phyloP scores from a whole-genome alignment of 2,888 invertebrate genomes.

The Eupsilia transversa region DNA sequence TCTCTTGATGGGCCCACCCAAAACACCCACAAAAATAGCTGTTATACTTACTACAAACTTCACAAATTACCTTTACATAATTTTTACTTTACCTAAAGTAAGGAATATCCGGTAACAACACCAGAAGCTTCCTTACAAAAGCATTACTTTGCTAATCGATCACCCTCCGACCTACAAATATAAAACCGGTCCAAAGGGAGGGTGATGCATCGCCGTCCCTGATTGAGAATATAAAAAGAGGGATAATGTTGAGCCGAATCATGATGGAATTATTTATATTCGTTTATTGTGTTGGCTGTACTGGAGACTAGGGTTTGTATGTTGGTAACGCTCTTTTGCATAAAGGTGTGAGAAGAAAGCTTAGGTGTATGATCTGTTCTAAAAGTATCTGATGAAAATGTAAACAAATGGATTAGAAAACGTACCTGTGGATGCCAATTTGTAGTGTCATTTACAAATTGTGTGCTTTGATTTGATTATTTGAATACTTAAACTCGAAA shows the following conservation, averaged over 20 bases:
- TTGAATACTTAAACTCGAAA: background rate
- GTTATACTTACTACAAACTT: no score
- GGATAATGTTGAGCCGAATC: conserved; percentile 49
- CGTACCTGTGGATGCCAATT: background rate
- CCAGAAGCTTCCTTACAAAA: conserved; percentile 11
- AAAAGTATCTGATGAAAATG: background rate
- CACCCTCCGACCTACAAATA: conserved; percentile 50
- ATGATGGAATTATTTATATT: conserved; percentile 53
- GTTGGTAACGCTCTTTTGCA: conserved; percentile 24
- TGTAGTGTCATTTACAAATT: background rate
- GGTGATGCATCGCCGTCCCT: conserved; percentile 55
- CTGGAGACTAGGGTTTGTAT: conserved; percentile 11
- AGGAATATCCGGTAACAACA: background rate
- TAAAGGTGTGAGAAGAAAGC: background rate
- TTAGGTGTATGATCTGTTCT: background rate
- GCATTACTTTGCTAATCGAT: conserved; percentile 49
- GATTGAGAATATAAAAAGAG: conserved; percentile 53
- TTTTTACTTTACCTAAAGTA: background rate
- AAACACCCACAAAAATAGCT: no score
- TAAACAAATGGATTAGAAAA: no score
- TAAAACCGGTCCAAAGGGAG: conserved; percentile 36
- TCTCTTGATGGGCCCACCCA: no score
- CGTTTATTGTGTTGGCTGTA: conserved; percentile 31
- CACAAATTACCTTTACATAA: no score
- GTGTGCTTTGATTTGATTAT: background rate